Conservation (phyloP, 1,140 invertebrate genomes). For the Drosophila persimilis region DNA sequence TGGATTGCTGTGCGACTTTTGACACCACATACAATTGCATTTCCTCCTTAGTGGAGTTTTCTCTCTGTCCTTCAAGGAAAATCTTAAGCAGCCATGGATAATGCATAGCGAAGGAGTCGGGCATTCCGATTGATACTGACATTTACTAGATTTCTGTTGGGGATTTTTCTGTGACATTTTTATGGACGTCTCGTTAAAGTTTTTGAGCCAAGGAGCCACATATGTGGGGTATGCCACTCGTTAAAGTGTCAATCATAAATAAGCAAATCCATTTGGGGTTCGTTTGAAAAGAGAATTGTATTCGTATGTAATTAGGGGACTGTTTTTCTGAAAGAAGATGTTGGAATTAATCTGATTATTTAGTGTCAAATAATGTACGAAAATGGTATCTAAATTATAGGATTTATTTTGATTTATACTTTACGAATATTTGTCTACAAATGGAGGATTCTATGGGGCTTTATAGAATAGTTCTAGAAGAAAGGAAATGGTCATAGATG, state of each 20-base stretch:
- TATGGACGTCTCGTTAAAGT: slow-evolving; percentile 31
- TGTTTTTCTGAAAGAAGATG: background rate
- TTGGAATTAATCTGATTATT: no score
- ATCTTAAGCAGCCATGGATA: slow-evolving; percentile 57
- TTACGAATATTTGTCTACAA: no score
- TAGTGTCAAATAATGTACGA: no score
- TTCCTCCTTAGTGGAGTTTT: slow-evolving; percentile 29
- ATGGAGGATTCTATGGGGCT: no score
- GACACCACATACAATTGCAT: slow-evolving; percentile 69
- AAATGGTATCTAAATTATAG: no score
- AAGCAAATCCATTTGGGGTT: background rate
- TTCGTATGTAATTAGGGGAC: background rate
- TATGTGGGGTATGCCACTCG: slow-evolving; percentile 10
- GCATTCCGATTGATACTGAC: slow-evolving; percentile 19
- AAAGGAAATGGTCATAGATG: no score
- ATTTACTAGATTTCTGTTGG: slow-evolving; percentile 33
- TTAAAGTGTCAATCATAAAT: slow-evolving; percentile 38
- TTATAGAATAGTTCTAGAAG: no score
- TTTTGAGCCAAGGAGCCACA: slow-evolving; percentile 34
- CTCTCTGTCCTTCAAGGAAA: slow-evolving; percentile 26
- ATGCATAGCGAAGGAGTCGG: slow-evolving; percentile 28
- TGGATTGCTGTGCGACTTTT: slow-evolving; percentile 78
- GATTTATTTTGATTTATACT: no score
- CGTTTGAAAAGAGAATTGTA: background rate
- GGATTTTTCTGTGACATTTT: slow-evolving; percentile 34